phyloP scores from a whole-genome alignment of 2,113 vertebrate genomes.

The Balaeniceps rex region DNA sequence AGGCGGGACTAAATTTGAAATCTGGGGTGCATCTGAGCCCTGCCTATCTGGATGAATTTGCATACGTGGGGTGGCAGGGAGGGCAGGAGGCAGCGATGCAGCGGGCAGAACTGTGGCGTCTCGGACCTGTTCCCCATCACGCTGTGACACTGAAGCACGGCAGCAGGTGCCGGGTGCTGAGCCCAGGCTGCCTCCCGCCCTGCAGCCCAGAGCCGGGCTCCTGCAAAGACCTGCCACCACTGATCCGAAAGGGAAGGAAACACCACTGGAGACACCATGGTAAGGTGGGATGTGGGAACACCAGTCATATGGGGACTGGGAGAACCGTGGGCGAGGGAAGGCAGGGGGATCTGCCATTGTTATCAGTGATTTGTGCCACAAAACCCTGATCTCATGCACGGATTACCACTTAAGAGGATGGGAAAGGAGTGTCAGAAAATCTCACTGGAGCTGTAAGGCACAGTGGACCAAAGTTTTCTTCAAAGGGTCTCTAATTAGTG shows the following conservation, averaged over 20 bases:
- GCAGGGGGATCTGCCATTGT: not conserved
- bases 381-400: not conserved
- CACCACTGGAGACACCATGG: constrained; percentile 19
- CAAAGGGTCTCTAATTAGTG: not conserved
- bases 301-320: accelerated
- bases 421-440: not conserved
- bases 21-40: not conserved
- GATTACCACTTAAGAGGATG: accelerated
- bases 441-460: not conserved
- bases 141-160: constrained; percentile 52
- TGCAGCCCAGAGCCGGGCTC: not conserved
- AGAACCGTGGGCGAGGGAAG: not conserved
- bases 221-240: not conserved
- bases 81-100: not conserved
- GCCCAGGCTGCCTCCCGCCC: not conserved
- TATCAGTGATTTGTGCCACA: not conserved
- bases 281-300: not conserved
- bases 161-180: constrained; percentile 25
- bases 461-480: not conserved
- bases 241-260: not conserved
- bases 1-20: not conserved
- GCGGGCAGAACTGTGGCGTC: not conserved
- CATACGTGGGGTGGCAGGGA: not conserved
- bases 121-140: constrained; percentile 16
- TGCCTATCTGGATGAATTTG: not conserved